A percentile compares a stretch with the other conserved stretches of the same genome.
Evolutionary conservation across 2,888 invertebrate species (phyloP).

Genomic region (Lepidochrysops patricia): DNA sequence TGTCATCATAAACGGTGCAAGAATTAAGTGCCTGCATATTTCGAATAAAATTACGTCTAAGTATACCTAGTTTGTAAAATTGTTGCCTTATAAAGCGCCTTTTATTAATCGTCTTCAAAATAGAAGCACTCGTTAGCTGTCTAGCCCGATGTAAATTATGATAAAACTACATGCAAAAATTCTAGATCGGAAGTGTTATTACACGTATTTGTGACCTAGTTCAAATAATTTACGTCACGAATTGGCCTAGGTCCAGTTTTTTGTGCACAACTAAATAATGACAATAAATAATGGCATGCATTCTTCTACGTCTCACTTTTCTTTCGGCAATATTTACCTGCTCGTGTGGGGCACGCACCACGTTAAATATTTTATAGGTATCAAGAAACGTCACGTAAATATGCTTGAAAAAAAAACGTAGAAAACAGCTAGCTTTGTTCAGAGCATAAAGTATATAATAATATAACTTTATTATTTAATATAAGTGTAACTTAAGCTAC

Average conservation of each 20-base stretch:
- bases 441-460: too few relatives aligned
- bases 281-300: constrained; percentile 20
- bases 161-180: constrained; percentile 4
- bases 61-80: not conserved
- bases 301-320: constrained; percentile 15
- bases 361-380: not conserved
- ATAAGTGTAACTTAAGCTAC: constrained; percentile 3
- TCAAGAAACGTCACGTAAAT: not conserved
- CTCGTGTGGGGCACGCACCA: not conserved
- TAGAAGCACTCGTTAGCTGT: not conserved
- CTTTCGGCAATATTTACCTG: not conserved
- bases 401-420: not conserved
- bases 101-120: not conserved
- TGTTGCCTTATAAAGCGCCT: not conserved
- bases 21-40: not conserved
- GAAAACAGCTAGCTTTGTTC: not conserved
- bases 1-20: not conserved
- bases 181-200: constrained; percentile 17
- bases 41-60: not conserved
- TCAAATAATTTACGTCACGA: constrained; percentile 46
- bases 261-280: constrained; percentile 24
- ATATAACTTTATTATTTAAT: too few relatives aligned
- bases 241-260: constrained; percentile 59
- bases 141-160: not conserved
- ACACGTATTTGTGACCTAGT: constrained; percentile 57